Evolutionary conservation across 2,888 invertebrate species (phyloP), one percentile per base, ranked within the genome.

Genomic region (Aporophyla lueneburgensis): DNA sequence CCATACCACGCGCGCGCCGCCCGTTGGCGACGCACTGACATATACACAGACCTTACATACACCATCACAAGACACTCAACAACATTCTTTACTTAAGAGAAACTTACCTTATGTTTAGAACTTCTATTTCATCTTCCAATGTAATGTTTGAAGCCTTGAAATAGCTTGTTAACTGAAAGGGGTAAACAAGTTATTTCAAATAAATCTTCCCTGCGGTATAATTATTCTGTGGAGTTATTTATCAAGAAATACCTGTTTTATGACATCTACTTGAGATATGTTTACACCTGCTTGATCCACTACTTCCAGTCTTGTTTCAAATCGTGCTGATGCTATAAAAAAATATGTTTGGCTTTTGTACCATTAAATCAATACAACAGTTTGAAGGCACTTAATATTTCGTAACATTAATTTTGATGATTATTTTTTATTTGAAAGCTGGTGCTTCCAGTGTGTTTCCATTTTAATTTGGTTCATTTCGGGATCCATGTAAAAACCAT

Each of bases 21-120:
- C 92, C 1, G 90, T 58, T 33, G 33, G 3, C 3, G 3, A 1
- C 33, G 3, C 33, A 33, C 33, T 33, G 33, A 33, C 33, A 33
- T 3, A 33, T 33, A 33, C 33, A 33, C 33, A 33, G 33, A 33
- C 33, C 1, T 33, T 33, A 33, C 33, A 33, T 33, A 33, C 33
- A 33, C 33, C 33, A 33, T 33, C 33, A 33, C 33, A 33, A 33
- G 33, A 33, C 1, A 33, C 33, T 2, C 33, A 33, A 33, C 33
- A 33, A 33, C 2, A 33, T 1, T 33, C 1, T 21, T 5, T 21
- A 9, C 9, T 51, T 1, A 33, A 16, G 2, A 62, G 10, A 24
- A 19, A 96, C 97, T 97, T 95, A 98, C 98, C 97, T 97, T 89
- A 98, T 97, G 90, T 97, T 98, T 88, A 98, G 96, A 87, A 98